Evolutionary conservation across 2,113 vertebrate species (phyloP), one percentile per base, ranked within the genome.

Genomic region (Microcebus ravelobensis): DNA sequence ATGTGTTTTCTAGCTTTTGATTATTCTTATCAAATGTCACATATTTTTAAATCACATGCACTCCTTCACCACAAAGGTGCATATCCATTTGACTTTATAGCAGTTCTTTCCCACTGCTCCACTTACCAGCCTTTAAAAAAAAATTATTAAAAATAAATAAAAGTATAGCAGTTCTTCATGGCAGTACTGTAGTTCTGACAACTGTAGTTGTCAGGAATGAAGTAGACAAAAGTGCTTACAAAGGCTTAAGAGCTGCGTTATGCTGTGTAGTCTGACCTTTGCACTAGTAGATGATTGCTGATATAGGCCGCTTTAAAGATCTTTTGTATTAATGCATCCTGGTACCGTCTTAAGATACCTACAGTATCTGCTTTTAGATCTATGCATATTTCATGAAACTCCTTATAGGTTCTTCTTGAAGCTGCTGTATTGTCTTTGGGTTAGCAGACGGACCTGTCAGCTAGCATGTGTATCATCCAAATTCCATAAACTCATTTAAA

Each of bases 281-380:
- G 67, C 25, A 59, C 67, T 95, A 94, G 39, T 93, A 92, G 82
- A 50, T 97, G 25, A 67, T 79, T 93, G 86, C 63, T 91, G 57
- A 74, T 65, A 48, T 11, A 88, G 89, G 80, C 92, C 73, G 77
- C 21, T 91, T 93, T 95, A 94, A 90, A 84, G 74, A 90, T 36
- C 29, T 95, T 87, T 50, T 96, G 1, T 91, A 74, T 93, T 91
- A 89, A 25, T 80, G 80, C 73, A 42, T 87, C 50, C 74, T 91
- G 83, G 67, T 96, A 79, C n/a, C 94, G 73, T 95, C 80, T 92
- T 92, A 86, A 95, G 87, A 74, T 92, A 68, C 36, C 36, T 86
- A 39, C 90, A 87, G 52, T 88, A 21, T 96, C 71, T 90, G 71
- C 39, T 95, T 97, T 79, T 94, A 90, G 91, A 92, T 96, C 86